Evolutionary conservation across 2,888 invertebrate species (phyloP), one percentile per base, ranked within the genome.

Genomic region (Nemotelus pantherinus): DNA sequence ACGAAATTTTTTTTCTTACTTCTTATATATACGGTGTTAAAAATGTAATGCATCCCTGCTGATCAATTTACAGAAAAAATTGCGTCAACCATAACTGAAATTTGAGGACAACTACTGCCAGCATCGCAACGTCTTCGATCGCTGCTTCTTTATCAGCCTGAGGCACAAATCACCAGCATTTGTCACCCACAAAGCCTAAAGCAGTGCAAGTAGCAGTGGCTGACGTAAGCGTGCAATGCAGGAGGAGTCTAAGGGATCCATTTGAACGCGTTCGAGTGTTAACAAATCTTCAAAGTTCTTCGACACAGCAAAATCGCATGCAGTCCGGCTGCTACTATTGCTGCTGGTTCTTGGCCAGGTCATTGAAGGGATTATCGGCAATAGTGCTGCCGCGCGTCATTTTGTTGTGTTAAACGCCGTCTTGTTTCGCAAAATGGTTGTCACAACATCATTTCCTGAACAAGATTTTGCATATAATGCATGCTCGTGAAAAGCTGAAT

Each of bases 401-500:
- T 63, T 76, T 77, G 77, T 80, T 80, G 78, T 78, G 77, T 80
- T 77, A 78, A 78, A 77, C 79, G 80, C 79, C 81, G 80, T 82
- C 81, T 81, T 81, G 78, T 78, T 77, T 80, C 67, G 80, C 81
- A 82, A 82, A 82, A 82, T 81, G 81, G 81, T 82, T 82, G 82
- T 82, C 81, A 82, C 82, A 82, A 81, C 81, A 82, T 75, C 25
- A 25, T 25, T 25, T 80, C 79, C 79, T 72, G 74, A 78, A 76
- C 79, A 80, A 77, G 79, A 80, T 77, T 80, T 80, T 78, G 78
- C 80, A 77, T 78, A 79, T 77, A 77, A 78, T 79, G 74, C 78
- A 77, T n/a, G 39, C 2, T 10, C 7, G n/a, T 43, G 41, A 57
- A 44, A 60, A 55, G 74, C 60, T 41, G 72, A 72, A 47, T 60